Evolutionary conservation across 1,140 invertebrate species (phyloP), one percentile per base, ranked within the genome.

Genomic region (Eriocheir sinensis): DNA sequence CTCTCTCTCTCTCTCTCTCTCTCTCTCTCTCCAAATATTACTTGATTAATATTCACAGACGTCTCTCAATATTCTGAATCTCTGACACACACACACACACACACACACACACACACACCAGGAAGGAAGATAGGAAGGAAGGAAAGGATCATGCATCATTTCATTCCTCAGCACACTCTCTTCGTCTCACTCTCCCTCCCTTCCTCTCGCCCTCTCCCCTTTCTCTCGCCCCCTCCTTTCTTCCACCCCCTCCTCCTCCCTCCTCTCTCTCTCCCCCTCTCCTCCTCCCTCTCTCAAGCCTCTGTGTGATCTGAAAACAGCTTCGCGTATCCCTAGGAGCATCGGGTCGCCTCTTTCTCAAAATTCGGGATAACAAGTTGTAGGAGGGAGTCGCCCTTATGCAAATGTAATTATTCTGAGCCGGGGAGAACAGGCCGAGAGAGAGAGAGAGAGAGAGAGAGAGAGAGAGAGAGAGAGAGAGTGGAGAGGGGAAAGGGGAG

Each of bases 401-500:
- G 83, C 83, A 86, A 41, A 86, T 38, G 40, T 86, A 86, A 40
- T 86, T 86, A 72, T 72, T 86, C 83, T 86, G 21, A 41, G 83
- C 40, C 83, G 36, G 30, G 83, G 34, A 86, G 15, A n/a, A n/a
- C n/a, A n/a, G n/a, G n/a, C n/a, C n/a, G n/a, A 86, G 36, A 27
- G 60, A 72, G 60, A 72, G 60, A 17, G 60, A 72, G 60, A 72
- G 83, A 36, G 9, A 36, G 34, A 36, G 34, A 36, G 34, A 9
- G 34, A 36, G 34, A 36, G 83, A 86, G 83, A 86, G 83, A 36
- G 83, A 86, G 83, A 86, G 83, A 86, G 83, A 86, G 83, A 86
- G 40, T 27, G 40, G 83, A 86, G 40, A 27, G 40, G 30, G 40
- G 36, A 34, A 86, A 34, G 36, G 40, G 27, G 60, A 72, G 60